phyloP scores from a whole-genome alignment of 1,140 invertebrate genomes.

The Aphidius ervi region DNA sequence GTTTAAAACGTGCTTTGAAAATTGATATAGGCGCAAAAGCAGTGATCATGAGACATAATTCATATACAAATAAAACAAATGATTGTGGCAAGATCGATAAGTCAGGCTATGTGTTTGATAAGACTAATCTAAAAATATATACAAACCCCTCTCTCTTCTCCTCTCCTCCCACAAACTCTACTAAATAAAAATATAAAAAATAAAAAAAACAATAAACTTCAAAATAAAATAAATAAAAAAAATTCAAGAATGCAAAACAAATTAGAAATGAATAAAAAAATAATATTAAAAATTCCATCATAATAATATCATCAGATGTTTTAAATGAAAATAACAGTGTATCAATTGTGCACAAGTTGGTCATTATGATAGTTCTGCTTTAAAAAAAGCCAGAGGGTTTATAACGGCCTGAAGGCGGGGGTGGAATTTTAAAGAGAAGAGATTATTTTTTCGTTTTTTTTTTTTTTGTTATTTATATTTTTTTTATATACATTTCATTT shows the following conservation, averaged over 20 bases:
- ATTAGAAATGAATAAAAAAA: background rate
- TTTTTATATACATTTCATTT: no score
- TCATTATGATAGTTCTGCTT: conserved; percentile 51
- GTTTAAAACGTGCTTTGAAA: background rate
- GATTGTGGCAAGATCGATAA: conserved; percentile 12
- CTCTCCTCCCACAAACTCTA: no score
- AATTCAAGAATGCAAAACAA: background rate
- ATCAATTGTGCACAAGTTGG: no score
- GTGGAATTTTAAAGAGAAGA: background rate
- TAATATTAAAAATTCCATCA: conserved; percentile 18
- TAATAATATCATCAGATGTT: background rate
- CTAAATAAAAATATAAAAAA: conserved; percentile 16
- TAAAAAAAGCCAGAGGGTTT: conserved; percentile 55
- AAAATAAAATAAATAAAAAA: conserved; percentile 17
- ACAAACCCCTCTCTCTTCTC: no score
- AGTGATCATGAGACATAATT: background rate
- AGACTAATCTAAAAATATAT: background rate
- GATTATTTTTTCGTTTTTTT: no score
- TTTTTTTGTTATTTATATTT: no score
- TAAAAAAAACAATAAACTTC: conserved; percentile 1
- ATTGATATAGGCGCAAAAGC: no score
- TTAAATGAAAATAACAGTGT: background rate
- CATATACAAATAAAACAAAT: background rate
- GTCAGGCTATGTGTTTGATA: conserved; percentile 1
- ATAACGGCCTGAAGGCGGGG: conserved; percentile 41